These are phyloP conservation scores for Thaleichthys pacificus DNA, from an alignment of 2,797 vertebrate genomes.

Conservation along the genomic window DNA sequence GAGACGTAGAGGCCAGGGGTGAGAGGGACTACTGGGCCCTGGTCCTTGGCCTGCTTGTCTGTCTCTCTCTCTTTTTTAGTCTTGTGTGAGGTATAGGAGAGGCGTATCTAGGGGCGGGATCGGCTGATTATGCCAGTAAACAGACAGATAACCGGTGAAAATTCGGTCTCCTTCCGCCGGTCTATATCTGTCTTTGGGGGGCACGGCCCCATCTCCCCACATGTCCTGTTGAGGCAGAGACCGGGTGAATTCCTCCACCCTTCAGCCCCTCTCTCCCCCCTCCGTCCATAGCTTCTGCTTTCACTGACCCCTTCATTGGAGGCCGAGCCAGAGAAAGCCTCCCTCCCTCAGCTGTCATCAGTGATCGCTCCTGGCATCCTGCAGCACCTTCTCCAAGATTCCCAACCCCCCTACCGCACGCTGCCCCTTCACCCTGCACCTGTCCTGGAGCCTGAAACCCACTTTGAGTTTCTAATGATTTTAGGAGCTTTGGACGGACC, in stretches of 20 bases:
- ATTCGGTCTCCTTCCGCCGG: slow-evolving; percentile 64
- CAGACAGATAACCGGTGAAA: slow-evolving; percentile 57
- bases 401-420: slow-evolving; percentile 34
- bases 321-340: slow-evolving; percentile 64
- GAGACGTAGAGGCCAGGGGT: slow-evolving; percentile 15
- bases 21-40: slow-evolving; percentile 12
- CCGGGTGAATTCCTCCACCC: slow-evolving; percentile 58
- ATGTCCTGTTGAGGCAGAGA: slow-evolving; percentile 58
- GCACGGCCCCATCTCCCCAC: slow-evolving; percentile 52
- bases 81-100: slow-evolving; percentile 44
- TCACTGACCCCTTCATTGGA: slow-evolving; percentile 64
- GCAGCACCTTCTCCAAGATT: slow-evolving; percentile 53
- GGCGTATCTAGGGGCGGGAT: slow-evolving; percentile 31
- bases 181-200: slow-evolving; percentile 73
- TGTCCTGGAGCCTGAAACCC: slow-evolving; percentile 61
- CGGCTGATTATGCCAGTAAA: slow-evolving; percentile 74
- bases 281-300: slow-evolving; percentile 37
- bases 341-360: slow-evolving; percentile 73
- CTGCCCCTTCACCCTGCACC: slow-evolving; percentile 59
- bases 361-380: slow-evolving; percentile 60
- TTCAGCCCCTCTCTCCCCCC: not conserved
- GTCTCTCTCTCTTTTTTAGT: slow-evolving; percentile 29
- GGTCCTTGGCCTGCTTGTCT: not conserved
- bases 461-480: slow-evolving; percentile 57
- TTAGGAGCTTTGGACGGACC: slow-evolving; percentile 36